Percentiles rank a stretch among this genome's conserved stretches.
Conservation (phyloP, 2,888 invertebrate genomes). For the Sycophila texana region DNA sequence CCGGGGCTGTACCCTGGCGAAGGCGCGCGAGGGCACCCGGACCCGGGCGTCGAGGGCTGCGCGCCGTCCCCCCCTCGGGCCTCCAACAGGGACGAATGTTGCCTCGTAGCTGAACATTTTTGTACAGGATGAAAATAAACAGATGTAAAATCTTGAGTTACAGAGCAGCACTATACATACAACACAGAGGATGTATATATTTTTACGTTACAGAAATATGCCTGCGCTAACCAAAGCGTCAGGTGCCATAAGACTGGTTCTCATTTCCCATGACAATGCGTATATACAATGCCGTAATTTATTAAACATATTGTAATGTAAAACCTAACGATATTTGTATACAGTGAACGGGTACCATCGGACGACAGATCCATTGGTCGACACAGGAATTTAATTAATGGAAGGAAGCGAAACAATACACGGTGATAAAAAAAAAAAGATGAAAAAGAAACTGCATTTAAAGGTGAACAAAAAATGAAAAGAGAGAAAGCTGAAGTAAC, state of each 20-base stretch:
- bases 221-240: constrained; percentile 68
- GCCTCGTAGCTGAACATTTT: constrained; percentile 73
- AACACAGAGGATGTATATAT: constrained; percentile 76
- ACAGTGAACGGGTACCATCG: constrained; percentile 70
- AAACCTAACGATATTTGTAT: constrained; percentile 75
- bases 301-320: constrained; percentile 72
- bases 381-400: constrained; percentile 50
- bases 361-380: constrained; percentile 62
- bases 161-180: constrained; percentile 76
- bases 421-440: constrained; percentile 12
- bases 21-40: neutral
- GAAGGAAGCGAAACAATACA: constrained; percentile 19
- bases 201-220: constrained; percentile 76
- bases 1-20: constrained; percentile 12
- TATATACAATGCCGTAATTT: constrained; percentile 73
- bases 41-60: constrained; percentile 8
- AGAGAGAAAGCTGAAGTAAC: constrained; percentile 15
- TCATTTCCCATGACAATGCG: constrained; percentile 76
- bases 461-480: neutral
- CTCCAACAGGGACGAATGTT: constrained; percentile 59
- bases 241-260: constrained; percentile 76
- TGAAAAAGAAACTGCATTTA: constrained; percentile 6
- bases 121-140: constrained; percentile 73
- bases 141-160: constrained; percentile 76
- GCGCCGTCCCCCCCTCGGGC: constrained; percentile 24